Evolutionary conservation across 2,888 invertebrate genomes (phyloP), one percentile per base, ranked within the genome.

Genomic region (Nasonia oneida): DNA sequence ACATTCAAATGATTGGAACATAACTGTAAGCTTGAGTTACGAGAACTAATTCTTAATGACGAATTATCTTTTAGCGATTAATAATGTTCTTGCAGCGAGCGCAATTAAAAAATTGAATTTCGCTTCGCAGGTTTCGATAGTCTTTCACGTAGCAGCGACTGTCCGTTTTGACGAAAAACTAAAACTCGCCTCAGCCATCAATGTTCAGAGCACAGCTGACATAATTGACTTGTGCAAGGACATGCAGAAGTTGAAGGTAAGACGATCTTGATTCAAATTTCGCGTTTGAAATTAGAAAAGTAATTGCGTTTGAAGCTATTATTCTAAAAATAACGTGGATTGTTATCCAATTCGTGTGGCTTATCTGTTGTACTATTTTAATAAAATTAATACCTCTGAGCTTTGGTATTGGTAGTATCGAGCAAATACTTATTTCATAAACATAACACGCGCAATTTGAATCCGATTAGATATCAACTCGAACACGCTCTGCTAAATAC

Each of bases 131-230:
- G 90, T 92, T 1, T 90, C 92, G 1, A 91, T 96, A 77, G 95
- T 97, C 15, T 95, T 97, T 91, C 97, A 97, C 91, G 95, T 95
- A 74, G 97, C 97, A 2, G 97, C 97, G 1, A 97, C 97, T 0
- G 96, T 97, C 33, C 94, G 95, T 88, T 97, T 97, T 91, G 96
- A 97, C 91, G 97, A 97, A 91, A 95, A 95, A 75, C 93, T 97
- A 18, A 94, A 95, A 92, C 91, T 94, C n/a, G 96, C 97, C 0
- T 94, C 96, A 39, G 94, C 95, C 85, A 96, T 97, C 92, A 97
- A 97, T 92, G 95, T 97, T 10, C 93, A 95, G 57, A 96, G 96
- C 73, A 95, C 96, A 0, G 94, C 95, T 87, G 95, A 96, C 89
- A 93, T 97, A 86, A 91, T 97, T 18, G 93, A 94, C 10, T 93